A percentile compares a stretch with the other conserved stretches of the same genome.
These are phyloP conservation scores for Gadopsis bispinosus DNA, from an alignment of 2,797 vertebrate genomes.

Conservation along the genomic window DNA sequence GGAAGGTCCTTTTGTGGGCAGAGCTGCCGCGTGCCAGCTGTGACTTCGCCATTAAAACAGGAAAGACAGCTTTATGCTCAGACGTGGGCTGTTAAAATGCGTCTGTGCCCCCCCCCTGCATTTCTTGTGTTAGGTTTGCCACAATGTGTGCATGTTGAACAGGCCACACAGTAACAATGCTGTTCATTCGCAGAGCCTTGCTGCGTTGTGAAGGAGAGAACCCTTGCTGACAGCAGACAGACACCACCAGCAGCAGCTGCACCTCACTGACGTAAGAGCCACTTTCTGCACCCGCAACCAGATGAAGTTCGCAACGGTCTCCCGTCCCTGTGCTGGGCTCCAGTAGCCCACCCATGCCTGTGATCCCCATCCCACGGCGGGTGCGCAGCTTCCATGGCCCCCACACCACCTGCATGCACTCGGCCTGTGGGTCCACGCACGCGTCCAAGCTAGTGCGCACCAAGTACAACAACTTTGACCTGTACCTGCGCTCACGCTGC, in stretches of 20 bases:
- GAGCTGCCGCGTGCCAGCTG: neutral
- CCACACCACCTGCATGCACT: constrained; percentile 97
- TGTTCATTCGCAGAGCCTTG: constrained; percentile 33
- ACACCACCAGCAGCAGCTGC: neutral
- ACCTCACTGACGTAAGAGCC: constrained; percentile 21
- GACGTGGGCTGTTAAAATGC: neutral
- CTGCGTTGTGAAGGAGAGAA: constrained; percentile 16
- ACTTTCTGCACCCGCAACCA: constrained; percentile 29
- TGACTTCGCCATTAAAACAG: neutral
- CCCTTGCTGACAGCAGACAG: constrained; percentile 2
- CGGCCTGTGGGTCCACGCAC: constrained; percentile 92
- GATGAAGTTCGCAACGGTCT: constrained; percentile 75
- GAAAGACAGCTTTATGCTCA: neutral
- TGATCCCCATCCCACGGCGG: constrained; percentile 97
- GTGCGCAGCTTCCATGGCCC: constrained; percentile 98
- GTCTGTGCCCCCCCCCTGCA: neutral
- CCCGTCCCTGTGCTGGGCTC: constrained; percentile 71
- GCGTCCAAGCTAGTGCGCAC: constrained; percentile 91
- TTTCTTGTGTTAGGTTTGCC: neutral
- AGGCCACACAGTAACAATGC: neutral
- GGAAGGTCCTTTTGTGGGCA: neutral
- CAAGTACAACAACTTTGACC: constrained; percentile 98
- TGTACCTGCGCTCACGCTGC: constrained; percentile 90
- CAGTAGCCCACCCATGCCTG: constrained; percentile 90
- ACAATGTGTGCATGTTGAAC: constrained; percentile 9